Evolutionary conservation across 2,888 invertebrate genomes (phyloP), one percentile per base, ranked within the genome.

Genomic region (Cyaniris semiargus): DNA sequence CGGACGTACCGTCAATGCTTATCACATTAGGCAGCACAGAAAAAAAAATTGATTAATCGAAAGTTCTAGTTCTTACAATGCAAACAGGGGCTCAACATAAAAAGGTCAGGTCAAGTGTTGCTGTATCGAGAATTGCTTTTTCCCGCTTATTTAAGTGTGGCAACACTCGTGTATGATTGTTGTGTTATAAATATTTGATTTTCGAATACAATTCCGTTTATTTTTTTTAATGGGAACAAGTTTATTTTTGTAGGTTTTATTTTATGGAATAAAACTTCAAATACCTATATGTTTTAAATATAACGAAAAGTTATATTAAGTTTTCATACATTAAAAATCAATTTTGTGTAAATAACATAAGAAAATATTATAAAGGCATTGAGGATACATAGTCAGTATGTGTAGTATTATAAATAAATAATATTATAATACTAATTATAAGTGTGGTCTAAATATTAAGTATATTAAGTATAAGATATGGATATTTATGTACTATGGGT

Each of bases 61-160:
- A 60, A 60, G 60, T 60, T 60, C 58, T 21, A n/a, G 58, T n/a
- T 58, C 60, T 60, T 23, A 60, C 60, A 60, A 60, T 23, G 60
- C 8, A 60, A 60, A 60, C 66, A 66, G 15, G 27, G 66, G 66
- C 66, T 66, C 66, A 66, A 66, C 27, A 31, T 66, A 27, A 15
- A 60, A 60, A 60, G 34, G 71, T 71, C 71, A 27, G 72, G 44
- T 72, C 72, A 72, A 72, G 38, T 72, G 44, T 72, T 13, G 44
- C 72, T 72, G 21, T 72, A 38, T 21, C 72, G 72, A 72, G 72
- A 44, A 38, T 44, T 72, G 21, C 38, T 38, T 72, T 71, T 72
- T 23, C 21, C 38, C 38, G 72, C 71, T 44, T 72, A 27, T 66
- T 66, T 31, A 18, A 27, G 66, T 66, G 66, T 66, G 66, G 66